Base-by-base conservation (phyloP, 2,888 invertebrate species). In the Drosophila nr. medialis region DNA sequence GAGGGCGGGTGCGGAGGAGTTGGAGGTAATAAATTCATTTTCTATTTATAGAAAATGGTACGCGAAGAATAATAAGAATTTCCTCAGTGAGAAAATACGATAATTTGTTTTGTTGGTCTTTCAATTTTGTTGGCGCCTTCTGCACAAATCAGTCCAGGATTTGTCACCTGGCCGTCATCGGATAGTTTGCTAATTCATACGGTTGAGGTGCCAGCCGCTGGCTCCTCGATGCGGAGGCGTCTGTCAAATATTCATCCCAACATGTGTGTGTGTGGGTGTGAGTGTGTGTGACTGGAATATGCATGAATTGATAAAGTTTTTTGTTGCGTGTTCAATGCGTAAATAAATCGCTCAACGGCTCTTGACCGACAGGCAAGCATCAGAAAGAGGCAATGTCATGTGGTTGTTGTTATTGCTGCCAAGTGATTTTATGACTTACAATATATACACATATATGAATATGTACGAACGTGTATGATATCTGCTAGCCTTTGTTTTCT, bases 401-500 rank as follows among this genome's bases (percentile, higher is more conserved):
- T 21, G 40, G 55, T 67, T 60, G 30, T 64, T 74, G 24, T 58
- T 58, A 21, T 38, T 55, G 51, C 42, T 58, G 54, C 63, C 72
- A 59, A 68, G 67, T 72, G 78, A 89, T 73, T 83, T 86, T 75
- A 89, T 81, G 87, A 75, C 89, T 71, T 71, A 72, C 74, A 77
- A 72, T 55, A 51, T 50, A 59, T 29, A 15, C 32, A 61, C 38
- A 77, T 63, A 51, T 1, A 49, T 18, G 5, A 0, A 27, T 21
- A 24, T 34, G 18, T n/a, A 50, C 29, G 18, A 18, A 77, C 30
- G 30, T 64, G 56, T 53, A 61, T 63, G 34, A 55, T 11, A 34
- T 29, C 11, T 11, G 27, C 21, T 34, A 36, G 61, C 24, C 24
- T 64, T 63, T 65, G 64, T 38, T 71, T 71, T 32, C 64, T 64